These are phyloP conservation scores for Acleris cristana DNA, from an alignment of 2,888 invertebrate genomes.

Conservation along the genomic window DNA sequence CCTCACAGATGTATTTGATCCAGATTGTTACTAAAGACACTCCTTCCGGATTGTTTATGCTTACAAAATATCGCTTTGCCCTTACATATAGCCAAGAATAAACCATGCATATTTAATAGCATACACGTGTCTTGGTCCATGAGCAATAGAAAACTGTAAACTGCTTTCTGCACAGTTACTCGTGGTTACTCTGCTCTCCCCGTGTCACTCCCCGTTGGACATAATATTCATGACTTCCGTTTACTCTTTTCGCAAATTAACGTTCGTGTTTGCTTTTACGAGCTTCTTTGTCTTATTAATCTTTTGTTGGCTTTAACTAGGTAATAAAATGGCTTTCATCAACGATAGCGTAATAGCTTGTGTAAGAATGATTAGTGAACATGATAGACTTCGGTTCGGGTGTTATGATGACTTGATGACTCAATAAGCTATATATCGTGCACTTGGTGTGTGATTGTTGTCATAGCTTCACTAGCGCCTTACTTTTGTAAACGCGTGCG, in stretches of 20 bases:
- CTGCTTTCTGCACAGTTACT: background rate
- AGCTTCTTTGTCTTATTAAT: slow-evolving; percentile 9
- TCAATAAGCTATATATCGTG: background rate
- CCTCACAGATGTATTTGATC: background rate
- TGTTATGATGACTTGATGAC: background rate
- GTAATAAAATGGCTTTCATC: slow-evolving; percentile 10
- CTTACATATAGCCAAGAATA: background rate
- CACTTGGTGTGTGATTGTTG: background rate
- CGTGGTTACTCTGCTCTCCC: background rate
- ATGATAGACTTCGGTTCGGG: background rate
- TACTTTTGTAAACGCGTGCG: too few relatives aligned
- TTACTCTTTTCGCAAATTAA: slow-evolving; percentile 21
- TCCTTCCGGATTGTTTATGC: background rate
- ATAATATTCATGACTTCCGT: slow-evolving; percentile 18
- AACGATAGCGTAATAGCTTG: slow-evolving; percentile 5
- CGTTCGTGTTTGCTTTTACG: slow-evolving; percentile 17
- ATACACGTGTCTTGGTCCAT: background rate
- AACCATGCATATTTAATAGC: background rate
- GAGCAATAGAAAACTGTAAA: background rate
- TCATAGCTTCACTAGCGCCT: too few relatives aligned
- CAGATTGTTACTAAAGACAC: slow-evolving; percentile 1
- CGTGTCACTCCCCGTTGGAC: slow-evolving; percentile 4
- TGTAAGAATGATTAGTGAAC: background rate
- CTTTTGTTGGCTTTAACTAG: slow-evolving; percentile 3
- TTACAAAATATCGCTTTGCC: background rate